A percentile compares a stretch with the other conserved stretches of the same genome.
Evolutionary conservation across 2,113 vertebrate genomes (phyloP).

Genomic region (Sebastes schlegelii): DNA sequence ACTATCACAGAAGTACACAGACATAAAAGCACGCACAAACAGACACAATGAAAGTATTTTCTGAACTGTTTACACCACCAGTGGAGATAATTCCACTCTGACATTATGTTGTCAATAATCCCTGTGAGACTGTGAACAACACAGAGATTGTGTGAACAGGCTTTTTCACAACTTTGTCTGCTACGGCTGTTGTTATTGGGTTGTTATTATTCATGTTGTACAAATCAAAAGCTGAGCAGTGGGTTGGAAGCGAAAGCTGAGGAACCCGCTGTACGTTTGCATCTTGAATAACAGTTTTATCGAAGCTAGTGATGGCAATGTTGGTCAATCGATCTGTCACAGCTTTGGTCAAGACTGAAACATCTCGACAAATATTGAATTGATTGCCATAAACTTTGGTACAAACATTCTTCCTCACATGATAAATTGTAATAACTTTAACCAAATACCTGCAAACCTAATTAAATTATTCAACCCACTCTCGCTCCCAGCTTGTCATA

Average conservation of each 20-base stretch:
- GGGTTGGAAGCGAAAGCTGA: not conserved
- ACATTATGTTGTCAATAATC: constrained; percentile 34
- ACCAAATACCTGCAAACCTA: not conserved
- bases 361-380: no score
- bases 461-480: no score
- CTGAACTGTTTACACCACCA: not conserved
- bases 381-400: not conserved
- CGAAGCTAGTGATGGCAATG: no score
- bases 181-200: not conserved
- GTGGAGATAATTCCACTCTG: constrained; percentile 6
- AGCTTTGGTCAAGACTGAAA: no score
- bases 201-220: not conserved
- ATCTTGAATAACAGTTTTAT: not conserved
- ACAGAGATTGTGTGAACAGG: not conserved
- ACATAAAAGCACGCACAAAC: not conserved
- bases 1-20: not conserved
- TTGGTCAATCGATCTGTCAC: no score
- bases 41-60: not conserved
- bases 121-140: not conserved
- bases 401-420: not conserved
- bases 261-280: not conserved
- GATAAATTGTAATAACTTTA: not conserved
- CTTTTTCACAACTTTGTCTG: not conserved
- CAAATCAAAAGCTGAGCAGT: not conserved
- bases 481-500: no score